These are phyloP conservation scores for Lutraria lutraria DNA, from an alignment of 2,888 invertebrate genomes.

Conservation along the genomic window DNA sequence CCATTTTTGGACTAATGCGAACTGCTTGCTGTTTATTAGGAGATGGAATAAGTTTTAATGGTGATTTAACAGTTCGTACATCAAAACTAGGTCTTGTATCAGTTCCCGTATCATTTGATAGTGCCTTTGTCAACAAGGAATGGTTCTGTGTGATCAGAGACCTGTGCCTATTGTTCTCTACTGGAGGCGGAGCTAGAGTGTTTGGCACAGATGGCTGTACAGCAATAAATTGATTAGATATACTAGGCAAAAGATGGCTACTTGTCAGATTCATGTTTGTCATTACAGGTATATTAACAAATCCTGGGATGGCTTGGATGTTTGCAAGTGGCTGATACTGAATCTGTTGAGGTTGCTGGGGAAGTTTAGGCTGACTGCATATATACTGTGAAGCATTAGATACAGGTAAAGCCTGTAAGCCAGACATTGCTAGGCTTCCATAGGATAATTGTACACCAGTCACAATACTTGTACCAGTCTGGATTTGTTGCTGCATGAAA, in stretches of 20 bases:
- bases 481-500: slow-evolving; percentile 20
- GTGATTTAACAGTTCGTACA: background rate
- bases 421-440: background rate
- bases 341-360: background rate
- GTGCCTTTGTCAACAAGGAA: background rate
- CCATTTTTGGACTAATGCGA: background rate
- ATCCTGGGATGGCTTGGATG: slow-evolving; percentile 26
- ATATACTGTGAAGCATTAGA: slow-evolving; percentile 11
- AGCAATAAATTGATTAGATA: background rate
- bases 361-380: background rate
- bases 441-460: background rate
- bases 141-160: background rate
- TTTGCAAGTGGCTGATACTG: slow-evolving; percentile 2
- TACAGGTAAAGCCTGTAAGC: slow-evolving; percentile 22
- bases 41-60: background rate
- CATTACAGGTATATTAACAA: slow-evolving; percentile 43
- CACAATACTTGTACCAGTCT: slow-evolving; percentile 10
- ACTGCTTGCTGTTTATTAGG: background rate
- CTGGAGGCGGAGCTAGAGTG: background rate
- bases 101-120: background rate
- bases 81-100: background rate
- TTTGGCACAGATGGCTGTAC: background rate
- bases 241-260: slow-evolving; percentile 5
- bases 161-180: background rate
- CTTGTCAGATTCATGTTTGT: slow-evolving; percentile 1